Base-by-base conservation (phyloP, 2,888 invertebrate genomes). In the Amorpha juglandis region DNA sequence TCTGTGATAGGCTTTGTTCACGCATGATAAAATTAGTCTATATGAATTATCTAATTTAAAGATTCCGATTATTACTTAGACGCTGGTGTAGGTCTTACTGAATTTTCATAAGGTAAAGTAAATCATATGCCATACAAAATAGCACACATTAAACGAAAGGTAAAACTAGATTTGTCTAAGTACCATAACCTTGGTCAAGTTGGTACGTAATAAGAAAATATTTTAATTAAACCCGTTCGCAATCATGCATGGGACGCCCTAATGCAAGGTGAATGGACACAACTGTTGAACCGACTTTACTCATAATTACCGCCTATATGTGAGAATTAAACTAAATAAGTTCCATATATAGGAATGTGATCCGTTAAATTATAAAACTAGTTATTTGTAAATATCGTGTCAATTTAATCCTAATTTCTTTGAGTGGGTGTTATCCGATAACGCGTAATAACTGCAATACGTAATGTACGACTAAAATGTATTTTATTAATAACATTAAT, bases 171-270 rank as follows among this genome's bases (percentile, higher is more conserved):
- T 16, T 48, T 47, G 47, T 38, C 14, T 48, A 58, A 45, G 14
- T 38, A 38, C 58, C 38, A 58, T 58, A 42, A 58, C 38, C 58
- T 38, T 58, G 58, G 58, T 42, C 19, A 16, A 42, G 19, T 12
- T 38, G 7, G 42, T 42, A 16, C 35, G 42, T 38, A 38, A 38
- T 38, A 19, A 38, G 38, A 19, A 16, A 58, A 58, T 42, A 42
- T 58, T 16, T 38, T 38, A 58, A 58, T 58, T 58, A 38, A 42
- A 58, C 58, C 42, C 16, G 58, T 58, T 58, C 38, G 38, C 12
- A 42, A 42, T 38, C 38, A 58, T 58, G 58, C 58, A 42, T 58
- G 58, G 58, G 58, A 58, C 11, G 50, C 9, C 3, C 58, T 38
- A 35, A 38, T 55, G 55, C 11, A 38, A 55, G 55, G 55, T 55